Evolutionary conservation across 2,797 vertebrate genomes (phyloP), one percentile per base, ranked within the genome.

Genomic region (Galago senegalensis): DNA sequence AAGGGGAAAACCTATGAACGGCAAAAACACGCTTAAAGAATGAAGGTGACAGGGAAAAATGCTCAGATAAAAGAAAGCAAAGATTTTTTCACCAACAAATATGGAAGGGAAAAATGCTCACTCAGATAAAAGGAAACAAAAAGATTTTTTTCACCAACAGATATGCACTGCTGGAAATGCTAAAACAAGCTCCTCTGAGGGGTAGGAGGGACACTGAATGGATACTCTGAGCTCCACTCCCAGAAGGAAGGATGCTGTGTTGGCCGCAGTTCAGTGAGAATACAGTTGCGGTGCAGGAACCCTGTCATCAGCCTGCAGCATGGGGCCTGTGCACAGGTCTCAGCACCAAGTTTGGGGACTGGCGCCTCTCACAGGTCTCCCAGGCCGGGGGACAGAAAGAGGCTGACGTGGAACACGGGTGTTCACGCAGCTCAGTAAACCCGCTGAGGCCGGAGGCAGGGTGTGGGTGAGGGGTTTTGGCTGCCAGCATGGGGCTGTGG

Each of bases 341-440:
- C 94, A 67, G 17, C 85, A 93, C 43, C 14, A 63, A 40, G 34
- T 80, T 49, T 2, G 2, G 83, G 91, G 97, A 83, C 93, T 82
- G 85, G 10, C 95, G 1, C 29, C 18, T 94, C 97, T 96, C 95
- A 46, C 60, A 75, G 84, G 76, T 94, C 97, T 95, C 82, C 23
- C 10, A 5, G 4, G 21, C 2, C 31, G 29, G 2, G 16, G 16
- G 40, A 17, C 1, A 13, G 16, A 1, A 31, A 63, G 18, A 14
- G 43, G 61, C 12, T 0, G 8, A 12, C 86, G 27, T 1, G 3
- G 73, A 31, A n/a, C 53, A 2, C 0, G 11, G 0, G 0, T 3
- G 7, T 13, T 5, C 43, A 0, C 3, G 37, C 4, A 1, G 29
- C 13, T 69, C 29, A 2, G 58, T 7, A 3, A 3, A 0, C 2